These are phyloP conservation scores for Oryctolagus cuniculus DNA, from an alignment of 2,113 vertebrate species.

Conservation along the genomic window DNA sequence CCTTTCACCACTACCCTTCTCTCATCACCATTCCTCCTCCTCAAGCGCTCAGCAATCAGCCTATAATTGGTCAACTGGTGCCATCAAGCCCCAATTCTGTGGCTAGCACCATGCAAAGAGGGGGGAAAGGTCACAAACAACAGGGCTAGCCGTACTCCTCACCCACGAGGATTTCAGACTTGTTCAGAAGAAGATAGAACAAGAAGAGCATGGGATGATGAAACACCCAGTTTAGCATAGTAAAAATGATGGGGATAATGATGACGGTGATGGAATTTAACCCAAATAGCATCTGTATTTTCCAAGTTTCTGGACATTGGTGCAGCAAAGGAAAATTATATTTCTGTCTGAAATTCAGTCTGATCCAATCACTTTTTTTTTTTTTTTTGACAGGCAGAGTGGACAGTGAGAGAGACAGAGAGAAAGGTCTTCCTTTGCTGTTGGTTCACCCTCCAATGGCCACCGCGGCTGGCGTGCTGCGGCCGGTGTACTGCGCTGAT, in stretches of 20 bases:
- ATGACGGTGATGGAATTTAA: not conserved
- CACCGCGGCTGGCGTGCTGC: too few species aligned
- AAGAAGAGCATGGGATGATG: not conserved
- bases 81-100: not conserved
- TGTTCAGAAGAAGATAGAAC: not conserved
- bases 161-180: not conserved
- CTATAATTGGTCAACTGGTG: not conserved
- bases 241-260: not conserved
- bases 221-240: not conserved
- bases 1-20: not conserved
- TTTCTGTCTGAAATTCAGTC: not conserved
- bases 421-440: too few species aligned
- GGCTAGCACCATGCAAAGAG: not conserved
- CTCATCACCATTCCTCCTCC: not conserved
- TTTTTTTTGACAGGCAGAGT: too few species aligned
- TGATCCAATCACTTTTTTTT: not conserved
- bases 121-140: not conserved
- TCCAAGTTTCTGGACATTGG: constrained; percentile 27
- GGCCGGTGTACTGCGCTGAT: too few species aligned
- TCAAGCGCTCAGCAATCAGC: constrained; percentile 60
- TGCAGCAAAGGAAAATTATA: not conserved
- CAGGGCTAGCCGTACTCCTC: not conserved
- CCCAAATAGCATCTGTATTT: not conserved
- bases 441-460: too few species aligned
- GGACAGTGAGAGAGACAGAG: too few species aligned